Evolutionary conservation across 64 coral and sea anemone species (phyloP).

Genomic region (Dendronephthya gigantea): DNA sequence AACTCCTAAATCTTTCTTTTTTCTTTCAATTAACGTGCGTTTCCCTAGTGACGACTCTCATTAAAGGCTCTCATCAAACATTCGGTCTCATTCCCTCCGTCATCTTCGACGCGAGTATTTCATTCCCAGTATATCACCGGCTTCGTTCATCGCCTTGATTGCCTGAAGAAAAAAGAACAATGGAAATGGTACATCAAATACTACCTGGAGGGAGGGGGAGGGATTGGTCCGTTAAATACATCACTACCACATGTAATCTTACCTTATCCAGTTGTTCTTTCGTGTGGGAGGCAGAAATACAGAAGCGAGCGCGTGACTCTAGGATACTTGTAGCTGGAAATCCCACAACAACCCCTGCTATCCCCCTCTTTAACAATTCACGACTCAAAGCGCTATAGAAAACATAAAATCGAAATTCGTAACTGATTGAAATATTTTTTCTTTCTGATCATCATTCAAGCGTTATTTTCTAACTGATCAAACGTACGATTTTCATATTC

Average conservation of each 20-base stretch:
- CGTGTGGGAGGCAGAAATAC: slow-evolving; percentile 84
- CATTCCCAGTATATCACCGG: background rate
- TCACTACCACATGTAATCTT: too few species aligned
- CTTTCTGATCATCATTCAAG: too few species aligned
- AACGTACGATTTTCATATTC: too few species aligned
- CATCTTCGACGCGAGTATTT: background rate
- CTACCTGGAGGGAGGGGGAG: background rate
- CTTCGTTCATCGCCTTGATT: background rate
- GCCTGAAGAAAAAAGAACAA: background rate
- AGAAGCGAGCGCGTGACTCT: slow-evolving; percentile 86
- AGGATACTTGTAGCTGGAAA: slow-evolving; percentile 89
- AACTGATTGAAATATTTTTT: background rate
- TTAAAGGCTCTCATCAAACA: too few species aligned
- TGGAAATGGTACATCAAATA: background rate
- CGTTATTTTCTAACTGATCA: too few species aligned
- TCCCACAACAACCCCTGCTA: slow-evolving; percentile 85
- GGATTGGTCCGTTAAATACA: too few species aligned
- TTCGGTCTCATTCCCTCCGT: background rate
- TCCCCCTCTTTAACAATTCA: slow-evolving; percentile 77
- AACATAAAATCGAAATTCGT: background rate
- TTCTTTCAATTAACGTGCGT: too few species aligned
- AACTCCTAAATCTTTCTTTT: too few species aligned
- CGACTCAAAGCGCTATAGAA: slow-evolving; percentile 79
- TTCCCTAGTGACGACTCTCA: too few species aligned
- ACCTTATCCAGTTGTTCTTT: slow-evolving; percentile 75